Evolutionary conservation across 2,113 vertebrate species (phyloP).

Genomic region (Chelonoidis abingdonii): DNA sequence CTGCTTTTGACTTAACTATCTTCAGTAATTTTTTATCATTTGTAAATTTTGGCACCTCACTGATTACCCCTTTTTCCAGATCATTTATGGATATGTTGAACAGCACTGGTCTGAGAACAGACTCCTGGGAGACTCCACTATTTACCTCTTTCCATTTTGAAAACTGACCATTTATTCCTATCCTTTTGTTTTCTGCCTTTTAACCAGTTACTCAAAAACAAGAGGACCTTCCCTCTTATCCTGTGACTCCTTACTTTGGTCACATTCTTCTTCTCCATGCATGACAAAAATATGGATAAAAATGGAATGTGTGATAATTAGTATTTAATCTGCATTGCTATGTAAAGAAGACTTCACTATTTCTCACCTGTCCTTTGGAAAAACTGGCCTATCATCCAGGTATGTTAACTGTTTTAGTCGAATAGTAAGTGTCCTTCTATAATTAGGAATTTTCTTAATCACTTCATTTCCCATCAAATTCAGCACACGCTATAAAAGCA

Average conservation of each 20-base stretch:
- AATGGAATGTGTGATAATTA: not conserved
- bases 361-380: conserved; percentile 92
- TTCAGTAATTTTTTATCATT: not conserved
- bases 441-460: conserved; percentile 86
- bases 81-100: not conserved
- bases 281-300: not conserved
- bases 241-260: not conserved
- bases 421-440: conserved; percentile 88
- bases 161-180: not conserved
- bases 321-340: not conserved
- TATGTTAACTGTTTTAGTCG: conserved; percentile 87
- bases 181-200: not conserved
- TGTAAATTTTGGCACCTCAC: not conserved
- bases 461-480: conserved; percentile 92
- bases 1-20: not conserved
- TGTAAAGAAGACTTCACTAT: not conserved
- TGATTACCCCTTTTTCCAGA: not conserved
- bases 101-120: not conserved
- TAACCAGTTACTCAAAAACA: not conserved
- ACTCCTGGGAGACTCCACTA: not conserved
- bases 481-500: conserved; percentile 83
- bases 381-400: conserved; percentile 93
- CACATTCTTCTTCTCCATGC: not conserved
- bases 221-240: not conserved
- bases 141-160: not conserved